Evolutionary conservation across 2,113 vertebrate genomes (phyloP).

Genomic region (Siniperca chuatsi): DNA sequence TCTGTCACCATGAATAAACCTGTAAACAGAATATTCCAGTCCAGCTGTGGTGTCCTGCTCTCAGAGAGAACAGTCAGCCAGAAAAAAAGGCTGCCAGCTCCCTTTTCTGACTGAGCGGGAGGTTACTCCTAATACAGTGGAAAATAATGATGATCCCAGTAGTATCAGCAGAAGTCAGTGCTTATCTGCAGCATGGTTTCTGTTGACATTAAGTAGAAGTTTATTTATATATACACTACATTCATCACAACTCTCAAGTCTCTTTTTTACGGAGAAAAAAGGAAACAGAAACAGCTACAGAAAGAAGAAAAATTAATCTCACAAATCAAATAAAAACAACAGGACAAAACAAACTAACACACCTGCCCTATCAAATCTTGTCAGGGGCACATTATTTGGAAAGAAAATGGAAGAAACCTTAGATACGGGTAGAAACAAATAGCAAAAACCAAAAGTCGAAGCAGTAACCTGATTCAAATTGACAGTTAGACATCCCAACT

Average conservation of each 20-base stretch:
- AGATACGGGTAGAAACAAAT: neutral
- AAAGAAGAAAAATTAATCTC: neutral
- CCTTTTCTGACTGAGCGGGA: constrained; percentile 27
- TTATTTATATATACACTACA: constrained; percentile 3
- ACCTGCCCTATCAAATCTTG: neutral
- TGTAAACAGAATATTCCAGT: constrained; percentile 70
- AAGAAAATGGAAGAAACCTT: constrained; percentile 18
- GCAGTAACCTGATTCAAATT: constrained; percentile 29
- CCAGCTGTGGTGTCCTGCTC: constrained; percentile 55
- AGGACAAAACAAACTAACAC: neutral
- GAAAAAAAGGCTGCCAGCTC: constrained; percentile 44
- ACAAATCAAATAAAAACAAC: constrained; percentile 12
- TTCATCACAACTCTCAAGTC: neutral
- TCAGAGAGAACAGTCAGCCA: constrained; percentile 18
- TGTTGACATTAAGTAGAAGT: constrained; percentile 28
- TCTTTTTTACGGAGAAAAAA: neutral
- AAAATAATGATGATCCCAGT: constrained; percentile 43
- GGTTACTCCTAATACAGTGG: constrained; percentile 36
- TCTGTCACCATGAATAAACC: constrained; percentile 69
- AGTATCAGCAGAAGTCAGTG: constrained; percentile 28
- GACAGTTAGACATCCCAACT: constrained; percentile 23
- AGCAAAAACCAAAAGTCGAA: neutral
- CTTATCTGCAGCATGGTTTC: constrained; percentile 25
- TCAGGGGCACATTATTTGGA: neutral
- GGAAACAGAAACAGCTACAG: neutral